Evolutionary conservation across 2,888 invertebrate species (phyloP).

Genomic region (Salpingus planirostris): DNA sequence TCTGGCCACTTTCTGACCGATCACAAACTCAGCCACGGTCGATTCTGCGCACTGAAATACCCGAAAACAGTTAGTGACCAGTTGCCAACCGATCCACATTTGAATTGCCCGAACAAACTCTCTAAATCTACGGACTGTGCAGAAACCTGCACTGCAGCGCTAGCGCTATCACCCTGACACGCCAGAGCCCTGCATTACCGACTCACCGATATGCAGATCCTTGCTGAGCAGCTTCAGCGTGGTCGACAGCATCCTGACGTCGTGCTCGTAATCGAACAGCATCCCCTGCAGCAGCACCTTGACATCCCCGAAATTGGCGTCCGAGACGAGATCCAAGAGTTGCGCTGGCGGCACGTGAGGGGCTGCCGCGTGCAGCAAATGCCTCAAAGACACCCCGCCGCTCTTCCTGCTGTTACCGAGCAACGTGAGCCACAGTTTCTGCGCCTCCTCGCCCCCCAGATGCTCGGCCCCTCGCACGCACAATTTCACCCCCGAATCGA

Average conservation of each 20-base stretch:
- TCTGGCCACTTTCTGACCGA: no score
- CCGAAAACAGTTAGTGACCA: no score
- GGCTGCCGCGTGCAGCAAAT: conserved; percentile 47
- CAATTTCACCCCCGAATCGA: conserved; percentile 36
- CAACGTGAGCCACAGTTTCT: conserved; percentile 45
- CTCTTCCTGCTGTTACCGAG: conserved; percentile 41
- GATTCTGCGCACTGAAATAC: no score
- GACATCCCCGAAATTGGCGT: conserved; percentile 54
- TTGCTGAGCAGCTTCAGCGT: conserved; percentile 57
- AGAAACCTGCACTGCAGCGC: no score
- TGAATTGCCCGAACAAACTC: no score
- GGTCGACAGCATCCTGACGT: conserved; percentile 60
- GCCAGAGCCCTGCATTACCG: no score
- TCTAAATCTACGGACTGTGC: no score
- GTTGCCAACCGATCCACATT: no score
- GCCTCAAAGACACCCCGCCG: conserved; percentile 39
- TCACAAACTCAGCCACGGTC: no score
- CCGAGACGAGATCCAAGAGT: conserved; percentile 50
- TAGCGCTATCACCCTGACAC: no score
- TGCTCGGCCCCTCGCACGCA: conserved; percentile 44
- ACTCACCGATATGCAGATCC: conserved; percentile 54
- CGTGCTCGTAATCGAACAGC: conserved; percentile 67
- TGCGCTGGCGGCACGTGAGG: conserved; percentile 49
- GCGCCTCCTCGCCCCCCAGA: conserved; percentile 39
- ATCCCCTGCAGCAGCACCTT: conserved; percentile 55